These are phyloP conservation scores for Peromyscus polionotus DNA, from an alignment of 2,113 vertebrate species.

Conservation along the genomic window DNA sequence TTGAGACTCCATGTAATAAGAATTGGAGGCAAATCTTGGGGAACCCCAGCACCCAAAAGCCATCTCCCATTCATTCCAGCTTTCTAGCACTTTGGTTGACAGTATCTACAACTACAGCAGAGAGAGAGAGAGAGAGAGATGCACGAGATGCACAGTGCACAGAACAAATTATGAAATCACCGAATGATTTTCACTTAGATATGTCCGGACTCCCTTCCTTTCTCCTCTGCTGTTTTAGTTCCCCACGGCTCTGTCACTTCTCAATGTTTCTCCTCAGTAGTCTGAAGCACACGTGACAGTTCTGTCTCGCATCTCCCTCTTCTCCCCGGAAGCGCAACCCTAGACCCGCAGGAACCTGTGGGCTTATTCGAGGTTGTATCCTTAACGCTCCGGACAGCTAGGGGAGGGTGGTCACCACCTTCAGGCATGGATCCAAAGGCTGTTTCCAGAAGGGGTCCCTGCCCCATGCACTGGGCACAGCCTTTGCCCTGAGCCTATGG, in stretches of 20 bases:
- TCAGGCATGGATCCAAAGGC: background rate
- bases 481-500: background rate
- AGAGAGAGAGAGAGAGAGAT: background rate
- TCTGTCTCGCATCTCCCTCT: background rate
- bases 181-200: background rate
- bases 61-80: background rate
- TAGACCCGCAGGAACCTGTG: background rate
- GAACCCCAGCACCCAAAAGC: background rate
- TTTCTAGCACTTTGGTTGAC: background rate
- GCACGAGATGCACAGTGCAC: background rate
- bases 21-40: background rate
- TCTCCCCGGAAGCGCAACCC: background rate
- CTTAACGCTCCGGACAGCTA: background rate
- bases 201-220: background rate
- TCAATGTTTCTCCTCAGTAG: background rate
- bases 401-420: background rate
- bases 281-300: fast-evolving
- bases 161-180: background rate
- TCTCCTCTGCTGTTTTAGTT: background rate
- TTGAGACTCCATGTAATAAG: background rate
- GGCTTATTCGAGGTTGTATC: background rate
- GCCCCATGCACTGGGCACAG: background rate
- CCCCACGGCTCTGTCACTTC: background rate
- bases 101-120: background rate
- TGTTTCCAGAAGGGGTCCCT: background rate